These are phyloP conservation scores for Balanococcus diminutus DNA, from an alignment of 2,888 invertebrate species.

Conservation along the genomic window DNA sequence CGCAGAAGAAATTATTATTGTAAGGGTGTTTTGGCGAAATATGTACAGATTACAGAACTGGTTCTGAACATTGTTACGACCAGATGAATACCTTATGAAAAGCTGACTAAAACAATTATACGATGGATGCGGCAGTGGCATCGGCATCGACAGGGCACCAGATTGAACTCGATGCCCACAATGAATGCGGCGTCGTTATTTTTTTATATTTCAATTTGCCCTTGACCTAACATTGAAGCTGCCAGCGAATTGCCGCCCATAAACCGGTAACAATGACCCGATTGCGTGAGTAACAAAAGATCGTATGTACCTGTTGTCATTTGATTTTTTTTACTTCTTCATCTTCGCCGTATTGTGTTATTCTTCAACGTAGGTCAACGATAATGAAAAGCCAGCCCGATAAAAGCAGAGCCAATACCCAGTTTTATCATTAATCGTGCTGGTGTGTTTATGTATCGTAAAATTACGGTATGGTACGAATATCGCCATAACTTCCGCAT, in stretches of 20 bases:
- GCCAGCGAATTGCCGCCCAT: slow-evolving; percentile 47
- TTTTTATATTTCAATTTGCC: slow-evolving; percentile 36
- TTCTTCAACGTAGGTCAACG: slow-evolving; percentile 25
- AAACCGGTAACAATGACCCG: slow-evolving; percentile 54
- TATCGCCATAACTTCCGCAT: slow-evolving; percentile 8
- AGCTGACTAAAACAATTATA: slow-evolving; percentile 12
- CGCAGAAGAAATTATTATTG: background rate
- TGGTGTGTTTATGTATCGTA: background rate
- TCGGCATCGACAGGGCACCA: background rate
- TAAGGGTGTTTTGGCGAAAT: slow-evolving; percentile 4
- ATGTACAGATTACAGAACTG: too few species aligned
- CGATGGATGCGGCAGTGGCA: background rate
- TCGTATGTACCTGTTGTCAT: slow-evolving; percentile 22
- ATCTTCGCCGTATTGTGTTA: background rate
- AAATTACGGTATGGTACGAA: background rate
- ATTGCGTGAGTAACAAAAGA: slow-evolving; percentile 45
- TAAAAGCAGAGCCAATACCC: slow-evolving; percentile 27
- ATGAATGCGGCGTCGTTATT: slow-evolving; percentile 18
- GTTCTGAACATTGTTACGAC: slow-evolving; percentile 1
- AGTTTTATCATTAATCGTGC: background rate
- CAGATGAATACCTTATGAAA: background rate
- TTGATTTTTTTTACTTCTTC: background rate
- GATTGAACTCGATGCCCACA: slow-evolving; percentile 32
- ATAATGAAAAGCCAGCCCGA: slow-evolving; percentile 16
- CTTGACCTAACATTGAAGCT: slow-evolving; percentile 56